phyloP scores from a whole-genome alignment of 1,140 invertebrate genomes.

The Solenopsis fugax region DNA sequence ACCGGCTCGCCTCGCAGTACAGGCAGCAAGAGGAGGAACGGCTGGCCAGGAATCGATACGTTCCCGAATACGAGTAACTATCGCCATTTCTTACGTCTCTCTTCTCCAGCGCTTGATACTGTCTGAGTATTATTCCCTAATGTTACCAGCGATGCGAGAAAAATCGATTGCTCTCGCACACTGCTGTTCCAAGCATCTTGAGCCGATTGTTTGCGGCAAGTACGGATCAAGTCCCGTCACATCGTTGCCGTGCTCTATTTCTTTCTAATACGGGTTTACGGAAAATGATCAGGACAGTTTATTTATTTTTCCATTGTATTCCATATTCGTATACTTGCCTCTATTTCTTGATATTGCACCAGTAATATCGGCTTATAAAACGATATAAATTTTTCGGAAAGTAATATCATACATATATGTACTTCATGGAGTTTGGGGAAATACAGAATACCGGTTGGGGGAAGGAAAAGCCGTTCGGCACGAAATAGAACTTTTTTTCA shows the following conservation, averaged over 20 bases:
- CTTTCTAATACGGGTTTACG: background rate
- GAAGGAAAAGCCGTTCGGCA: background rate
- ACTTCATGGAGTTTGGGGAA: background rate
- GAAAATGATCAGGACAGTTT: background rate
- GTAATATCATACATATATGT: constrained; percentile 15
- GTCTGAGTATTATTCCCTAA: background rate
- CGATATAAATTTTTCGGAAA: background rate
- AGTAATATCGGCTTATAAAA: constrained; percentile 12
- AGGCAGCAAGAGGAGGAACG: constrained; percentile 93
- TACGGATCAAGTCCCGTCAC: background rate
- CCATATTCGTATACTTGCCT: background rate
- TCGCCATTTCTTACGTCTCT: constrained; percentile 45
- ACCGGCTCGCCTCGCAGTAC: constrained; percentile 95
- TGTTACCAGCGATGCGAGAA: background rate
- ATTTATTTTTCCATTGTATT: constrained; percentile 4
- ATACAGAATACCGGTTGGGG: background rate
- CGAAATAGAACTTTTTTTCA: constrained; percentile 8
- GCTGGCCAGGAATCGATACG: constrained; percentile 84
- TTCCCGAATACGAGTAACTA: constrained; percentile 85
- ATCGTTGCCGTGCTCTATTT: background rate
- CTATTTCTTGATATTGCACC: background rate
- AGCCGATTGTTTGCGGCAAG: background rate
- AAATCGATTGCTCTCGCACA: background rate
- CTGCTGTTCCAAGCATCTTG: background rate
- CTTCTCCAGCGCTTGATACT: background rate